phyloP scores from a whole-genome alignment of 2,888 invertebrate species.

The Harpagoxenus sublaevis region DNA sequence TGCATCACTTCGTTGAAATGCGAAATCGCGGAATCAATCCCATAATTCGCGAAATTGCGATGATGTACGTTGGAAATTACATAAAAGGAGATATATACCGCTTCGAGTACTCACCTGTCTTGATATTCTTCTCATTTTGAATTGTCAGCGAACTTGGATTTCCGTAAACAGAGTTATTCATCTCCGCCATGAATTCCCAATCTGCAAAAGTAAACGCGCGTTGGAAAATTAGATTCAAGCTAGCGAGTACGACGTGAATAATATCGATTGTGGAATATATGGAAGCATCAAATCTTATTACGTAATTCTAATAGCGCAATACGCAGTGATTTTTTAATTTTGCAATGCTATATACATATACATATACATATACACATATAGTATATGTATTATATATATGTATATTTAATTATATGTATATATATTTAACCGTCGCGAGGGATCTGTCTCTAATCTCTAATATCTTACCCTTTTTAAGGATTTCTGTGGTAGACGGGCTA shows the following conservation, averaged over 20 bases:
- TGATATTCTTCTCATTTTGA: constrained; percentile 85
- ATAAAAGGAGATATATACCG: neutral
- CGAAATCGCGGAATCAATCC: constrained; percentile 18
- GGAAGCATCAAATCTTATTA: neutral
- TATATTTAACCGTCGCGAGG: neutral
- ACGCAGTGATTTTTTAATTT: neutral
- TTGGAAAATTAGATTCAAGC: constrained; percentile 34
- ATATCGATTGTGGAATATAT: constrained; percentile 21
- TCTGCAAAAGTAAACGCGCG: constrained; percentile 78
- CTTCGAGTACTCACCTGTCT: constrained; percentile 79
- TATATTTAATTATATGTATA: neutral
- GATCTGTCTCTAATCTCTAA: constrained; percentile 34
- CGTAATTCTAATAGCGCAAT: neutral
- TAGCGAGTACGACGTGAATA: constrained; percentile 6
- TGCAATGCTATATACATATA: neutral
- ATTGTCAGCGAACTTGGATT: constrained; percentile 90
- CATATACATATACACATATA: neutral
- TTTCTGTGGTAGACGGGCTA: constrained; percentile 91
- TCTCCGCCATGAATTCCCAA: constrained; percentile 86
- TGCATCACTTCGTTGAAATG: constrained; percentile 12
- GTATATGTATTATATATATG: no score
- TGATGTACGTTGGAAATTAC: neutral
- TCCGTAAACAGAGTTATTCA: constrained; percentile 89
- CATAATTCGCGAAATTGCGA: constrained; percentile 17
- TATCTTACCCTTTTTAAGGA: constrained; percentile 85